phyloP scores from a whole-genome alignment of 2,797 vertebrate species.

The Channa striata region DNA sequence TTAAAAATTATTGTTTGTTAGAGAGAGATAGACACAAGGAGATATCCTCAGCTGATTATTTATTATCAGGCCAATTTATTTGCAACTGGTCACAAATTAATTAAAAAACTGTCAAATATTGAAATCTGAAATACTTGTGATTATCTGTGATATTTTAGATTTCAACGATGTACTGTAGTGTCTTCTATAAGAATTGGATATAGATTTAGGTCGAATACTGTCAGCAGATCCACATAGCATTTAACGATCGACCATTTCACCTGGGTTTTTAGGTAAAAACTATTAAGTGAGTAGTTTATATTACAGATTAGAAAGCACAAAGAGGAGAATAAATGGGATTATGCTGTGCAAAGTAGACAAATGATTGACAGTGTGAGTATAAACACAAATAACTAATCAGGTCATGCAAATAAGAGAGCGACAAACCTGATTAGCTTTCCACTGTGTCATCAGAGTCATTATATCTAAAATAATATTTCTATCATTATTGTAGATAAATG shows the following conservation, averaged over 20 bases:
- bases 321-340: constrained; percentile 14
- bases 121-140: background rate
- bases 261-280: background rate
- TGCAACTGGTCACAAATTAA: background rate
- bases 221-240: no score
- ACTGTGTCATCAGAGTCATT: background rate
- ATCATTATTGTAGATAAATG: background rate
- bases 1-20: constrained; percentile 32
- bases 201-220: no score
- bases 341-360: background rate
- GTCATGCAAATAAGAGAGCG: constrained; percentile 44
- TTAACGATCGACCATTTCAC: no score
- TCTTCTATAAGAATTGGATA: no score
- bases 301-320: background rate
- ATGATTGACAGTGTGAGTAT: constrained; percentile 2
- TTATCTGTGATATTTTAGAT: background rate
- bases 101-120: background rate
- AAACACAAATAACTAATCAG: constrained; percentile 47
- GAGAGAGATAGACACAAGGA: constrained; percentile 6
- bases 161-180: no score
- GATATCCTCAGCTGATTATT: constrained; percentile 30
- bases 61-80: constrained; percentile 32
- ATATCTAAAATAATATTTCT: background rate
- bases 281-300: constrained; percentile 1
- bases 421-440: constrained; percentile 47